phyloP scores from a whole-genome alignment of 1,140 invertebrate species.

The Lepidostoma basale region DNA sequence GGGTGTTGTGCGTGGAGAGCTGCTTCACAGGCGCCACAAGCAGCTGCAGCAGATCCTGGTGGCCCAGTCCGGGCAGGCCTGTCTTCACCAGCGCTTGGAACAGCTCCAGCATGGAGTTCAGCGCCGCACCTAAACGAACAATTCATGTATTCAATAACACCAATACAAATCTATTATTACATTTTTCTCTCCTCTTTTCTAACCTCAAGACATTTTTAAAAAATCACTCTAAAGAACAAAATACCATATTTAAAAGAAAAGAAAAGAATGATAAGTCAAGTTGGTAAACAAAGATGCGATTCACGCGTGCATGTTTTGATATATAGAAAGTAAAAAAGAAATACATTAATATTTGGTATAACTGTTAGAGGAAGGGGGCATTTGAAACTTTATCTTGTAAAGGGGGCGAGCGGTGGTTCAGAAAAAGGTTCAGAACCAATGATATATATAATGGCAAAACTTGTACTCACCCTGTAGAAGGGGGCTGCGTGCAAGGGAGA shows the following conservation, averaged over 20 bases:
- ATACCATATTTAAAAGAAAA: too few species aligned
- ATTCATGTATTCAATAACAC: constrained; percentile 21
- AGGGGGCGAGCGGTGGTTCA: not conserved
- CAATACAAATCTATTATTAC: too few species aligned
- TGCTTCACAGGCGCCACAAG: constrained; percentile 68
- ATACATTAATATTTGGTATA: too few species aligned
- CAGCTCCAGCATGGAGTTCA: constrained; percentile 89
- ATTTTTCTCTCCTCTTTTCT: too few species aligned
- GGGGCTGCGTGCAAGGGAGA: constrained; percentile 87
- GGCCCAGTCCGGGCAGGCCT: constrained; percentile 78
- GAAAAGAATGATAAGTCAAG: too few species aligned
- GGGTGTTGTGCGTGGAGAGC: constrained; percentile 52
- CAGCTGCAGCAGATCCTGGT: constrained; percentile 78
- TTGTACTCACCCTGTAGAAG: constrained; percentile 75
- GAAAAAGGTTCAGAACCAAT: not conserved
- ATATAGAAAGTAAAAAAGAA: too few species aligned
- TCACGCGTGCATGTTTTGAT: too few species aligned
- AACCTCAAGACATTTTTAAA: too few species aligned
- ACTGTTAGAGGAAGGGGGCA: too few species aligned
- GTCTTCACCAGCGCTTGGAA: constrained; percentile 87
- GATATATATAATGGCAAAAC: not conserved
- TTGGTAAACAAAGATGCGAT: too few species aligned
- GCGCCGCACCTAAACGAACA: constrained; percentile 72
- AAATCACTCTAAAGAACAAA: too few species aligned
- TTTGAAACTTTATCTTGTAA: not conserved